Evolutionary conservation across 2,888 invertebrate species (phyloP).

Genomic region (Bombylius discolor): DNA sequence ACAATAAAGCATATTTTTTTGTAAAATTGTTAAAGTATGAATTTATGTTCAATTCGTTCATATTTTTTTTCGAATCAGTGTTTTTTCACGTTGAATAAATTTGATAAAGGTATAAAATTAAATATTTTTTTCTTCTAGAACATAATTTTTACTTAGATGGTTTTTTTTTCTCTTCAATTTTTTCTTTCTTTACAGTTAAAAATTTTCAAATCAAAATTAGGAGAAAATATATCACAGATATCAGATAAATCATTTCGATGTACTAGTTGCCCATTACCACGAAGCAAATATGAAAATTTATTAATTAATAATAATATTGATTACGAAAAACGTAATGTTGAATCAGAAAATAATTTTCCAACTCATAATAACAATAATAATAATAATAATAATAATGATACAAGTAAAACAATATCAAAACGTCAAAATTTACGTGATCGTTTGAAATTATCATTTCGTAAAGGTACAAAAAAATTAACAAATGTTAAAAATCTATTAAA

Average conservation of each 20-base stretch:
- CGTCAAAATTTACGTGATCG: conserved; percentile 28
- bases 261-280: neutral
- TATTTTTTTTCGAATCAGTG: too few species aligned
- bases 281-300: neutral
- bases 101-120: too few species aligned
- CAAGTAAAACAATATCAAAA: conserved; percentile 14
- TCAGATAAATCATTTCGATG: neutral
- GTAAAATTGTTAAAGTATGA: too few species aligned
- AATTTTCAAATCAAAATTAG: neutral
- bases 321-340: neutral
- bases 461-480: conserved; percentile 25
- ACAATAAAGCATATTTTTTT: too few species aligned
- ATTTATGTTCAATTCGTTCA: too few species aligned
- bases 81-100: too few species aligned
- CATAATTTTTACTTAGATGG: too few species aligned
- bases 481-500: conserved; percentile 21
- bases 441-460: conserved; percentile 29
- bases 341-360: neutral
- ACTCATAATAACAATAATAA: neutral
- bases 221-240: neutral
- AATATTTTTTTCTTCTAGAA: too few species aligned
- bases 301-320: neutral
- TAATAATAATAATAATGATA: neutral
- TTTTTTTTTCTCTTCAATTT: too few species aligned
- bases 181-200: neutral